Conservation (phyloP, 2,113 vertebrate species). For the Ardeotis arabs region DNA sequence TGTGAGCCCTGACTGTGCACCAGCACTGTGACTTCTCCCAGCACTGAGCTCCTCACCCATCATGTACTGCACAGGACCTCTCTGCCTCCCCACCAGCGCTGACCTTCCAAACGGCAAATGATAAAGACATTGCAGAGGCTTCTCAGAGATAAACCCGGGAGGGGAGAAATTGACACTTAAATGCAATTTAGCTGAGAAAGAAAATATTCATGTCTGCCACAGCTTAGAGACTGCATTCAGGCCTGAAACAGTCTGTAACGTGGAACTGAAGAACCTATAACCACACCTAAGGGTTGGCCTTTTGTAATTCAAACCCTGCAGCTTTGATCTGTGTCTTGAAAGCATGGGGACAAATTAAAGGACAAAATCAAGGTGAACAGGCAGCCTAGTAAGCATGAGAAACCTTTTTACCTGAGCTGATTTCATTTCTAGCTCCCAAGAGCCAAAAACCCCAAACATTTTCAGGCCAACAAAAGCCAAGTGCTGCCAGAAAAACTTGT, state of each 20-base stretch:
- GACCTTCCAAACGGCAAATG: background rate
- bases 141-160: background rate
- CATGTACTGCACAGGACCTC: background rate
- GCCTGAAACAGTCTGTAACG: background rate
- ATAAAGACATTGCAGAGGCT: background rate
- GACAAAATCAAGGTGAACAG: background rate
- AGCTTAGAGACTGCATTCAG: background rate
- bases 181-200: background rate
- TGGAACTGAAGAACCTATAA: background rate
- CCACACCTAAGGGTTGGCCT: background rate
- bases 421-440: background rate
- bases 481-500: background rate
- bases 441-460: background rate
- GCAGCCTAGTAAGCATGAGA: background rate
- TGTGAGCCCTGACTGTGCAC: background rate
- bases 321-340: conserved; percentile 14
- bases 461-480: background rate
- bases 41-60: rapidly evolving
- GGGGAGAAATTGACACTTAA: background rate
- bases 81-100: background rate
- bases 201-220: background rate
- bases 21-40: rapidly evolving
- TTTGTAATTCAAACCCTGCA: background rate
- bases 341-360: background rate
- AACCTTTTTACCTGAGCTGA: background rate